phyloP scores from a whole-genome alignment of 2,888 invertebrate genomes.

The Leistus spinibarbis region DNA sequence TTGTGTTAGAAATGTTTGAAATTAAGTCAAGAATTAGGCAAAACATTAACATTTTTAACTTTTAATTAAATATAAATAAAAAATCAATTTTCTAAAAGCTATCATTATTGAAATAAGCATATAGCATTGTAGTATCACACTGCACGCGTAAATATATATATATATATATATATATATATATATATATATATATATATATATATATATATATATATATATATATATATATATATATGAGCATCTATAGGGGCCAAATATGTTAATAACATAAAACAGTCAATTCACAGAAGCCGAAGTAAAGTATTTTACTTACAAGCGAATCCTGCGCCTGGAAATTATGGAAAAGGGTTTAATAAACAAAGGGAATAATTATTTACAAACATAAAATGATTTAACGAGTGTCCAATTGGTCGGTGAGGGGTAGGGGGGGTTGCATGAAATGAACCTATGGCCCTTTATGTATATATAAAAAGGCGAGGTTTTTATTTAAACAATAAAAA shows the following conservation, averaged over 20 bases:
- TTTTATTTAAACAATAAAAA: conserved; percentile 1
- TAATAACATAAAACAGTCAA: conserved; percentile 1
- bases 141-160: too few species aligned
- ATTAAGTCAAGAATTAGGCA: too few species aligned
- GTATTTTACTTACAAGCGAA: conserved; percentile 67
- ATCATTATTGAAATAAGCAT: too few species aligned
- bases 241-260: background rate
- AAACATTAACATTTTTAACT: too few species aligned
- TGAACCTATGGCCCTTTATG: conserved; percentile 37
- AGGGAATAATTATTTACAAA: conserved; percentile 38
- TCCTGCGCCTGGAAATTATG: conserved; percentile 66
- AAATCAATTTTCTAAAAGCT: too few species aligned
- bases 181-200: too few species aligned
- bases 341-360: conserved; percentile 37
- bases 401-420: conserved; percentile 11
- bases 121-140: too few species aligned
- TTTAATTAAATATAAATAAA: too few species aligned
- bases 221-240: too few species aligned
- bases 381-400: conserved; percentile 19
- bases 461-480: background rate
- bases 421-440: conserved; percentile 20
- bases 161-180: too few species aligned
- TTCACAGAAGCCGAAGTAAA: conserved; percentile 4
- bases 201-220: too few species aligned
- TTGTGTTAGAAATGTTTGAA: too few species aligned